These are phyloP conservation scores for Lasioglossum vierecki DNA, from an alignment of 2,888 invertebrate genomes.

Conservation along the genomic window DNA sequence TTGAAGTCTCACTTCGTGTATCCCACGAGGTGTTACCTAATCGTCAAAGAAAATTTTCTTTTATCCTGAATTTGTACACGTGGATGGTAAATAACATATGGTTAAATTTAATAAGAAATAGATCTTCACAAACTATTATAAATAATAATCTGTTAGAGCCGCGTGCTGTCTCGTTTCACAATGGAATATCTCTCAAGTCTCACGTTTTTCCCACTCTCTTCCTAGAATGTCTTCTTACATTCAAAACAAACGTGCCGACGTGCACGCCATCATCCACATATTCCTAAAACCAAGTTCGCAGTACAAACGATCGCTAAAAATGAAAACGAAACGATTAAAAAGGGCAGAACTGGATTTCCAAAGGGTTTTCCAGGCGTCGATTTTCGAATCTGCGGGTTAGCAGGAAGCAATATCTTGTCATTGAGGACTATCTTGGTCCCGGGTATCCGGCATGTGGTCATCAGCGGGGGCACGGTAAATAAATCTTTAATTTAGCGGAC, in stretches of 20 bases:
- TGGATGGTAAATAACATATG: too few relatives aligned
- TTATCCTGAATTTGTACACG: neutral
- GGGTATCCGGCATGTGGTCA: constrained; percentile 58
- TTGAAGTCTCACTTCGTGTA: too few relatives aligned
- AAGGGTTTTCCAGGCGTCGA: neutral
- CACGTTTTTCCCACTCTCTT: too few relatives aligned
- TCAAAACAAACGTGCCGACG: too few relatives aligned
- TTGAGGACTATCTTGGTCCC: neutral
- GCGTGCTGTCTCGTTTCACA: too few relatives aligned
- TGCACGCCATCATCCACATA: too few relatives aligned
- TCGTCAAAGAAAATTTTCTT: neutral
- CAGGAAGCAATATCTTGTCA: constrained; percentile 17
- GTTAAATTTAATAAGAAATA: too few relatives aligned
- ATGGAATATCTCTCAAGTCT: too few relatives aligned
- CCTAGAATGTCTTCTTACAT: too few relatives aligned
- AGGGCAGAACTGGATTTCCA: neutral
- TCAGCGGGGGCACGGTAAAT: constrained; percentile 70
- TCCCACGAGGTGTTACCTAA: neutral
- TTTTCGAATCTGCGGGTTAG: neutral
- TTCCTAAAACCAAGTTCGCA: too few relatives aligned
- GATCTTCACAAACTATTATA: too few relatives aligned
- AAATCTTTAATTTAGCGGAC: constrained; percentile 77
- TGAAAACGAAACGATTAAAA: neutral
- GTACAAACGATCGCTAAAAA: neutral
- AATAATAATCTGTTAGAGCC: too few relatives aligned